phyloP scores from a whole-genome alignment of 2,113 vertebrate genomes.

The Thryonomys swinderianus region DNA sequence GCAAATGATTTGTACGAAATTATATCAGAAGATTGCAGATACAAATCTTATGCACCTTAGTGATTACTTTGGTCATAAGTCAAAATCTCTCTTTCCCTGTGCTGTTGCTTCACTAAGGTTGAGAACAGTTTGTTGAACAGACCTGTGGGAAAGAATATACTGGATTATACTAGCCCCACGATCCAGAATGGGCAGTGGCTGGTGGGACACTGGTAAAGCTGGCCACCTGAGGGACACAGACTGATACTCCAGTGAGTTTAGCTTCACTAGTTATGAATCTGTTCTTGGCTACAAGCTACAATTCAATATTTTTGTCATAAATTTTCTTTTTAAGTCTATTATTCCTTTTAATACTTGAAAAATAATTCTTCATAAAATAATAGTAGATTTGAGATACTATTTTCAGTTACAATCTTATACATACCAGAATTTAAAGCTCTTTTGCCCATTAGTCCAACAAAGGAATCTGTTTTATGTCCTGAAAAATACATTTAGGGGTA shows the following conservation, averaged over 20 bases:
- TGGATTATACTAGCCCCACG: not conserved
- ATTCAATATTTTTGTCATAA: not conserved
- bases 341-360: constrained; percentile 44
- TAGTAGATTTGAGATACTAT: constrained; percentile 69
- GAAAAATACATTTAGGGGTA: constrained; percentile 86
- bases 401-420: constrained; percentile 81
- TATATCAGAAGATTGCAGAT: not conserved
- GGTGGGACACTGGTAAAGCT: not conserved
- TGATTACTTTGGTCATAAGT: not conserved
- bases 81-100: not conserved
- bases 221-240: not conserved
- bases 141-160: not conserved
- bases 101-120: not conserved
- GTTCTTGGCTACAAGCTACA: not conserved
- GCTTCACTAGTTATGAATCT: not conserved
- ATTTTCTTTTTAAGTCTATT: constrained; percentile 41
- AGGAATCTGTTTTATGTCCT: constrained; percentile 94
- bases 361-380: constrained; percentile 46
- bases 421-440: constrained; percentile 94
- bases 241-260: not conserved
- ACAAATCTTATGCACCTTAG: not conserved
- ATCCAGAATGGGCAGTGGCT: not conserved
- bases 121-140: not conserved
- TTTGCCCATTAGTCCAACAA: constrained; percentile 96
- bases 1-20: not conserved